A percentile compares a stretch with the other conserved stretches of the same genome.
Conservation (phyloP, 2,888 invertebrate genomes). For the Tetropium fuscum region DNA sequence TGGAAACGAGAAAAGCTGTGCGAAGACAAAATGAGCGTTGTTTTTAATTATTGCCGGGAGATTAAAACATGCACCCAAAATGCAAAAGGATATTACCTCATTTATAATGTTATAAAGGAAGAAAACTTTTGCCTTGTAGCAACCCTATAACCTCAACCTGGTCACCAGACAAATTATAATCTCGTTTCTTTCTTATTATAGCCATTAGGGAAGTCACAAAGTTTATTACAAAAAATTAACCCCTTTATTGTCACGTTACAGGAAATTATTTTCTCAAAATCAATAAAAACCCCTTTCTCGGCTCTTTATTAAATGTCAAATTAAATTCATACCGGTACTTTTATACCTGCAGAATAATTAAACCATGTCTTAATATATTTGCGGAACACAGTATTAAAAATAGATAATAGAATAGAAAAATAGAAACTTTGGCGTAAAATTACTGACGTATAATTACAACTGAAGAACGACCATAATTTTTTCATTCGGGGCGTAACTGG, state of each 20-base stretch:
- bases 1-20: constrained; percentile 54
- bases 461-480: no score
- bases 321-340: no score
- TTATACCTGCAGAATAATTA: no score
- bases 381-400: no score
- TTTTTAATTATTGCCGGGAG: constrained; percentile 67
- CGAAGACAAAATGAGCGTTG: constrained; percentile 65
- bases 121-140: constrained; percentile 55
- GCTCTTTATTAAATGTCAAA: no score
- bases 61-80: constrained; percentile 65
- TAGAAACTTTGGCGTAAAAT: no score
- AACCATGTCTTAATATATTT: no score
- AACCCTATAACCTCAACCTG: constrained; percentile 51
- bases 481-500: no score
- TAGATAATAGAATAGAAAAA: no score
- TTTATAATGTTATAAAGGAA: constrained; percentile 64
- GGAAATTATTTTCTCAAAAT: constrained; percentile 24
- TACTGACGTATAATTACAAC: no score
- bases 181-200: constrained; percentile 56
- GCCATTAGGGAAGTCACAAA: constrained; percentile 49
- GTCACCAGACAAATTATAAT: constrained; percentile 62
- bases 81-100: constrained; percentile 67
- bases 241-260: constrained; percentile 18
- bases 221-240: constrained; percentile 36
- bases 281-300: constrained; percentile 20